Evolutionary conservation across 2,797 vertebrate genomes (phyloP), one percentile per base, ranked within the genome.

Genomic region (Falco novaeseelandiae): DNA sequence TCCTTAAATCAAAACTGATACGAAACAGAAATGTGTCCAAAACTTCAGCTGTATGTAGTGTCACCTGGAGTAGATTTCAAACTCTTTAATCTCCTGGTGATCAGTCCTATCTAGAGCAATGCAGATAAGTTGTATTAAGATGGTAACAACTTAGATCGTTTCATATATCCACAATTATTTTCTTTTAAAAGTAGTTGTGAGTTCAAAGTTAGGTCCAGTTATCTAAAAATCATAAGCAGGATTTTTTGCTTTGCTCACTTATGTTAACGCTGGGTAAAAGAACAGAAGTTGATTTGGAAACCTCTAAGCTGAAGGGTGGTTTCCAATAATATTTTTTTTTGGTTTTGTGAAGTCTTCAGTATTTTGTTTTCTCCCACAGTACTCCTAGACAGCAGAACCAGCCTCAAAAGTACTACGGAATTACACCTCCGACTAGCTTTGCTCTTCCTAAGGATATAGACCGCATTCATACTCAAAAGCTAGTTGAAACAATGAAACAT

Each of bases 341-440:
- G 1, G 25, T 44, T 65, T 51, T 46, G 9, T 72, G 23, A 46
- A 34, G 7, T 34, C 32, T 69, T 73, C 12, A 44, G 22, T 77
- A 12, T 73, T 84, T 62, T 77, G 4, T 91, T 95, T 95, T 86
- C 62, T 97, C 94, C 49, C 97, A 89, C 93, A 98, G 97, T 90
- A 95, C 93, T 96, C 98, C 98, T 96, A 95, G 97, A 98, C 98
- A 98, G 97, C 98, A 99, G 92, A 98, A 98, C 81, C 98, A 97
- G 92, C 97, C 98, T 94, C 99, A 98, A 97, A 99, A 98, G 97
- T 98, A 99, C 93, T 99, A 99, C 97, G 99, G 99, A 93, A 98
- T 99, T 97, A 99, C 99, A 22, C 99, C 99, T 89, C 99, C 99
- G 52, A 99, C 99, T 93, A 99, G 99, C 96, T 98, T 99, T 89